These are phyloP conservation scores for Eurois occulta DNA, from an alignment of 2,888 invertebrate genomes.

Conservation along the genomic window DNA sequence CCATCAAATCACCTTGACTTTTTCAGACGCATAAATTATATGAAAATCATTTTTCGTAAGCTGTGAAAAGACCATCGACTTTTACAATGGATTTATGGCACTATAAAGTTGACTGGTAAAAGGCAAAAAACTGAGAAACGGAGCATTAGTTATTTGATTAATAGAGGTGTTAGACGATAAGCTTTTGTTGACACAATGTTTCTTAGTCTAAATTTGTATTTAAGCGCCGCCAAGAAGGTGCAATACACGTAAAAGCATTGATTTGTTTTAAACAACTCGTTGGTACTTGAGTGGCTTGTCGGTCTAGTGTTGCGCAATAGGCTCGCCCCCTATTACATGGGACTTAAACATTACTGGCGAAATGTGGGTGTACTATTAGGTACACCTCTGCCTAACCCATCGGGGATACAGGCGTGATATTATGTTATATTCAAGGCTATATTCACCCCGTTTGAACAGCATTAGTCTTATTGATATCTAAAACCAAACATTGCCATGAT, in stretches of 20 bases:
- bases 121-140: too few species aligned
- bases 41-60: constrained; percentile 55
- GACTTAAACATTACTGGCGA: too few species aligned
- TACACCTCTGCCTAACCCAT: too few species aligned
- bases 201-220: background rate
- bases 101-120: constrained; percentile 32
- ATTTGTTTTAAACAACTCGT: background rate
- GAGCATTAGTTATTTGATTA: constrained; percentile 3
- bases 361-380: too few species aligned
- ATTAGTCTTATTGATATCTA: constrained; percentile 26
- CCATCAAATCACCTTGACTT: constrained; percentile 68
- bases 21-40: constrained; percentile 64
- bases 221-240: background rate
- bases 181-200: constrained; percentile 1
- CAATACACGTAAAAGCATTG: background rate
- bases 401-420: too few species aligned
- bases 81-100: constrained; percentile 48
- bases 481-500: constrained; percentile 40
- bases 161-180: constrained; percentile 1
- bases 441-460: constrained; percentile 18
- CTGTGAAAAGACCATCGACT: constrained; percentile 34
- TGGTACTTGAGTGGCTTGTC: too few species aligned
- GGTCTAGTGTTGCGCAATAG: too few species aligned
- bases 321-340: too few species aligned
- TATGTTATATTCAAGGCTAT: background rate